Conservation (phyloP, 2,113 vertebrate species). For the Myotis brandtii region DNA sequence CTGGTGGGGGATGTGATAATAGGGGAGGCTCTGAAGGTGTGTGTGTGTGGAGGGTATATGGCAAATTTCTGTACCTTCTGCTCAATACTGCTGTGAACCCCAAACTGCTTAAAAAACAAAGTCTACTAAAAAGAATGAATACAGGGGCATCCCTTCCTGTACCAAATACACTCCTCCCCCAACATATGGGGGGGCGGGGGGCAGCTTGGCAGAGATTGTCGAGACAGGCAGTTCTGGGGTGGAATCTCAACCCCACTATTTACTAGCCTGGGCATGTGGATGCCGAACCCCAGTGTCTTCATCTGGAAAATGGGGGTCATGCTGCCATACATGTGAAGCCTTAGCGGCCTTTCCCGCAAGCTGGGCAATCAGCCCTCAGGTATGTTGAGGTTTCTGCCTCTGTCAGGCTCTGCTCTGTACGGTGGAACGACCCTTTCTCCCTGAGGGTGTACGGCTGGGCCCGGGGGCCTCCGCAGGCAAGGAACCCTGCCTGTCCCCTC, state of each 20-base stretch:
- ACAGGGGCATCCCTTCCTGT: not conserved
- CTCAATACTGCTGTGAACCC: not conserved
- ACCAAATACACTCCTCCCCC: not conserved
- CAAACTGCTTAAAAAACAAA: not conserved
- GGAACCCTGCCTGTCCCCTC: not conserved
- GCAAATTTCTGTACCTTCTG: not conserved
- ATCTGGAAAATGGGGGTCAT: not conserved
- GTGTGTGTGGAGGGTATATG: too few species aligned
- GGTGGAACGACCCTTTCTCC: not conserved
- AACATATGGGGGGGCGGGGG: fast-evolving
- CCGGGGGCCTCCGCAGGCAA: not conserved
- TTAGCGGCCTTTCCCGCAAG: not conserved
- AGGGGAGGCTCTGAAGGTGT: not conserved
- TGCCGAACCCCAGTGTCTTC: not conserved
- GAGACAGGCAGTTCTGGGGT: not conserved
- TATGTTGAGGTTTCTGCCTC: not conserved
- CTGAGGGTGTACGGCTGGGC: not conserved
- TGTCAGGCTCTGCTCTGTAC: not conserved
- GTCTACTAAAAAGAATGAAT: not conserved
- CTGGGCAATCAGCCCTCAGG: not conserved
- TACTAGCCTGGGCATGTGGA: not conserved
- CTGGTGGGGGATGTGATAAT: not conserved
- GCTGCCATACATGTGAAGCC: not conserved
- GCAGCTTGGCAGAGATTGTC: not conserved
- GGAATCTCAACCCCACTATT: not conserved